Conservation (phyloP, 2,888 invertebrate species). For the Pachydiplax longipennis region DNA sequence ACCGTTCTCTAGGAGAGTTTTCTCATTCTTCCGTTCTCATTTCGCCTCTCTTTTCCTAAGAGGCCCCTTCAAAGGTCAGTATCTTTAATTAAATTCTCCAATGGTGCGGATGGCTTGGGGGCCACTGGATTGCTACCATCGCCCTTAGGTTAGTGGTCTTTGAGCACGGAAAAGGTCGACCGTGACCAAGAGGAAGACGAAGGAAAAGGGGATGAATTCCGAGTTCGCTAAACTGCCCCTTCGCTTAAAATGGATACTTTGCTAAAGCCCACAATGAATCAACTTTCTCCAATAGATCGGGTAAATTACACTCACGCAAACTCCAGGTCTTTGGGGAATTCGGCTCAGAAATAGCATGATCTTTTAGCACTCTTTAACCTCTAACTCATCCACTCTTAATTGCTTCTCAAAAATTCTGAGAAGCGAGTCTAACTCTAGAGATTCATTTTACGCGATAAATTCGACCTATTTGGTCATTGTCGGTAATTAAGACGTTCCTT, state of each 20-base stretch:
- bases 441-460: too few relatives aligned
- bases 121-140: constrained; percentile 2
- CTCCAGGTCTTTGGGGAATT: neutral
- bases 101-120: constrained; percentile 6
- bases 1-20: neutral
- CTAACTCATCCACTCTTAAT: too few relatives aligned
- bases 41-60: neutral
- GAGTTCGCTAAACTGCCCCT: neutral
- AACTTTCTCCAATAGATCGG: neutral
- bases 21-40: neutral
- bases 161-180: constrained; percentile 18
- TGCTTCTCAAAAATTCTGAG: too few relatives aligned
- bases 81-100: constrained; percentile 41
- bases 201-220: neutral
- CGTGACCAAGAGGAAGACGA: neutral
- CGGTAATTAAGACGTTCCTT: too few relatives aligned
- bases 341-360: neutral
- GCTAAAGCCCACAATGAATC: constrained; percentile 20
- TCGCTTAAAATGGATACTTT: constrained; percentile 3
- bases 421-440: too few relatives aligned
- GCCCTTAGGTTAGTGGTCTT: constrained; percentile 7
- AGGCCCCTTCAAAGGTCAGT: neutral
- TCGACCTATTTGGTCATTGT: too few relatives aligned
- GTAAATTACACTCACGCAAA: constrained; percentile 16
- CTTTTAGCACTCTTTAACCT: neutral